Conservation (phyloP, 2,888 invertebrate species). For the Clivina fossor region DNA sequence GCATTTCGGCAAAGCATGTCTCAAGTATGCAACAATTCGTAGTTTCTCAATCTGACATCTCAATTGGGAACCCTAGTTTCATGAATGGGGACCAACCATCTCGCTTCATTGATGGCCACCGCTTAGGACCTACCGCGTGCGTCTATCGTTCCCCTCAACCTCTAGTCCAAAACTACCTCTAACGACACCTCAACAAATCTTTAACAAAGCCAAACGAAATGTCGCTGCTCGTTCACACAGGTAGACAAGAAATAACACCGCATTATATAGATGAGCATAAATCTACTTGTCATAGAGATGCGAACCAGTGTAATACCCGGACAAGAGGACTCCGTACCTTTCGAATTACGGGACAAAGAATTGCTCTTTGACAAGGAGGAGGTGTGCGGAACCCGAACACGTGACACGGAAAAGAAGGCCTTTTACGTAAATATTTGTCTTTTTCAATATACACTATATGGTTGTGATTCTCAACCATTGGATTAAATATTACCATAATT, state of each 20-base stretch:
- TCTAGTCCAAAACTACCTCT: too few relatives aligned
- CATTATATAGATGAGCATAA: slow-evolving; percentile 44
- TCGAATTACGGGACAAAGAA: too few relatives aligned
- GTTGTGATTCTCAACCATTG: too few relatives aligned
- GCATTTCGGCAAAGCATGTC: too few relatives aligned
- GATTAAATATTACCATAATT: too few relatives aligned
- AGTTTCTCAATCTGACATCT: slow-evolving; percentile 47
- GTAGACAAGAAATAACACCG: slow-evolving; percentile 13
- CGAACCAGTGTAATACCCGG: slow-evolving; percentile 46
- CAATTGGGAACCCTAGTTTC: slow-evolving; percentile 43
- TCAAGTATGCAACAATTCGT: too few relatives aligned
- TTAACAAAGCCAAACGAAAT: too few relatives aligned
- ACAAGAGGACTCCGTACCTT: slow-evolving; percentile 49
- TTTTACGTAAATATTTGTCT: slow-evolving; percentile 54
- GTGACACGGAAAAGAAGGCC: slow-evolving; percentile 37
- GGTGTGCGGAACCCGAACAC: slow-evolving; percentile 45
- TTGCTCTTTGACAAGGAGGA: too few relatives aligned
- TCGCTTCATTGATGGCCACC: slow-evolving; percentile 31
- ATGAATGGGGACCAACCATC: slow-evolving; percentile 40
- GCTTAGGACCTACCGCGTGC: slow-evolving; percentile 25
- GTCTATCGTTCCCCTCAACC: too few relatives aligned
- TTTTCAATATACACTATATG: too few relatives aligned
- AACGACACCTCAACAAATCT: too few relatives aligned
- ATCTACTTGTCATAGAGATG: slow-evolving; percentile 51
- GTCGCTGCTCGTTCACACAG: too few relatives aligned